A percentile compares a stretch with the other conserved stretches of the same genome.
These are phyloP conservation scores for Drosophila nr. perissopoda DNA, from an alignment of 2,888 invertebrate species.

Conservation along the genomic window DNA sequence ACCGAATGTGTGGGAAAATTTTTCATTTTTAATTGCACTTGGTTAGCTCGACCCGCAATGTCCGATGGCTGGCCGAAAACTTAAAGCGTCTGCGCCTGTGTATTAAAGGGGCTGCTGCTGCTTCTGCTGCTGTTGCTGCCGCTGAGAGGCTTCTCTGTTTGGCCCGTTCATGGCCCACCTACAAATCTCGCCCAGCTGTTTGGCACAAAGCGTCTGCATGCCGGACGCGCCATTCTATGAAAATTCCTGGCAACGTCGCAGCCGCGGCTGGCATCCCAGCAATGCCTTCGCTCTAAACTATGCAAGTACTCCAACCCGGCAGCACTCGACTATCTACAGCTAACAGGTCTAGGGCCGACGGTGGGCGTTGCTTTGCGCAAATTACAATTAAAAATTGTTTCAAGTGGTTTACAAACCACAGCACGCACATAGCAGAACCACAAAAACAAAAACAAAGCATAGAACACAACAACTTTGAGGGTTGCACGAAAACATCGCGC, in stretches of 20 bases:
- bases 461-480: slow-evolving; percentile 41
- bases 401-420: slow-evolving; percentile 79
- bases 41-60: slow-evolving; percentile 20
- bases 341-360: slow-evolving; percentile 21
- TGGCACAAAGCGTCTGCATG: slow-evolving; percentile 73
- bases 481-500: slow-evolving; percentile 26
- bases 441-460: slow-evolving; percentile 28
- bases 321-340: slow-evolving; percentile 20
- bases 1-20: slow-evolving; percentile 82
- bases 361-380: slow-evolving; percentile 76
- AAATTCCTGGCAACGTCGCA: slow-evolving; percentile 74
- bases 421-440: slow-evolving; percentile 56
- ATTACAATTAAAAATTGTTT: slow-evolving; percentile 84
- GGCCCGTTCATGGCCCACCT: slow-evolving; percentile 63
- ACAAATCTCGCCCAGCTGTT: slow-evolving; percentile 64
- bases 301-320: slow-evolving; percentile 55
- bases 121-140: slow-evolving; percentile 4
- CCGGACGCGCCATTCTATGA: slow-evolving; percentile 77
- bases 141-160: slow-evolving; percentile 9
- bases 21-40: slow-evolving; percentile 83
- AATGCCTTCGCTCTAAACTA: slow-evolving; percentile 75
- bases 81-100: slow-evolving; percentile 59
- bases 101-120: slow-evolving; percentile 42
- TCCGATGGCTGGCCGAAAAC: slow-evolving; percentile 42
- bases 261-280: slow-evolving; percentile 72